phyloP scores from a whole-genome alignment of 2,797 vertebrate genomes.

The Clarias platycephalus region DNA sequence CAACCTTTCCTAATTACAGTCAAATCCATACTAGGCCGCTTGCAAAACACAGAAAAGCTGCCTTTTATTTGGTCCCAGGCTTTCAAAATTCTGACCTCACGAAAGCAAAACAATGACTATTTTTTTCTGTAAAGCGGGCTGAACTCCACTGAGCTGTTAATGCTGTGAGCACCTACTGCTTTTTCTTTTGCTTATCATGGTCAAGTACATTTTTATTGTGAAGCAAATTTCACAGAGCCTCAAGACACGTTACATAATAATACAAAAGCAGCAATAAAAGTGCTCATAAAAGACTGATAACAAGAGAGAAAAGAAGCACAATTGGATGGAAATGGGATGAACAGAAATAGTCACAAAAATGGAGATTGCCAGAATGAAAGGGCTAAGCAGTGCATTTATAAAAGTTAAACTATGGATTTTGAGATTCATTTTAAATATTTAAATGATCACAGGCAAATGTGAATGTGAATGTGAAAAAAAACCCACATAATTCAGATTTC shows the following conservation, averaged over 20 bases:
- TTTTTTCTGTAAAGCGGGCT: neutral
- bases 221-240: constrained; percentile 4
- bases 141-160: neutral
- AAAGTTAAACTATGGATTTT: neutral
- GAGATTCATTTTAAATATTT: neutral
- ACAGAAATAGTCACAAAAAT: constrained; percentile 12
- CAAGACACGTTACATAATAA: constrained; percentile 27
- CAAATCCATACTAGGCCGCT: constrained; percentile 27
- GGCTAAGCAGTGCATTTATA: neutral
- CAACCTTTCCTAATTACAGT: constrained; percentile 37
- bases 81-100: neutral
- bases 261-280: constrained; percentile 9
- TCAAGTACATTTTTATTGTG: constrained; percentile 8
- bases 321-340: constrained; percentile 22
- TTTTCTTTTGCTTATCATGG: constrained; percentile 7
- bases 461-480: too few species aligned
- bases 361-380: neutral
- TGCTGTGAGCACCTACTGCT: constrained; percentile 6
- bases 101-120: neutral
- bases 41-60: neutral
- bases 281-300: constrained; percentile 8
- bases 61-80: neutral
- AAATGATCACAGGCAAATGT: neutral
- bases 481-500: too few species aligned
- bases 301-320: constrained; percentile 7